These are phyloP conservation scores for Ptiloglossa arizonensis DNA, from an alignment of 1,140 invertebrate species.

Conservation along the genomic window DNA sequence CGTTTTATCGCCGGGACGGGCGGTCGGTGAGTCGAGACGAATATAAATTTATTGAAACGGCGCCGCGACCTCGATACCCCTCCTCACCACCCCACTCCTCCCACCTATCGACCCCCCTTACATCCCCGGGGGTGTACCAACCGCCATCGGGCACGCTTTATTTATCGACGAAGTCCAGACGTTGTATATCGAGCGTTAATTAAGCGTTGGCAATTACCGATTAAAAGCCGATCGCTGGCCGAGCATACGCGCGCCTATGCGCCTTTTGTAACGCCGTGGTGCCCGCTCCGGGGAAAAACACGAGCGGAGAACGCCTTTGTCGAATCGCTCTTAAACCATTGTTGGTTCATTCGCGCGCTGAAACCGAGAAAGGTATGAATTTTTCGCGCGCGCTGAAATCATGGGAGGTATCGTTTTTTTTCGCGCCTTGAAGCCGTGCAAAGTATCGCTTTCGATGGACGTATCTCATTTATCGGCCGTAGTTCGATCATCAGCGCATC, in stretches of 20 bases:
- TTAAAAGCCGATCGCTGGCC: conserved; percentile 29
- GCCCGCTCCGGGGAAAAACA: background rate
- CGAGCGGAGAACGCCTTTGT: background rate
- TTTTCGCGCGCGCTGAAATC: too few relatives aligned
- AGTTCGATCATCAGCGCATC: too few relatives aligned
- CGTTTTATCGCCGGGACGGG: background rate
- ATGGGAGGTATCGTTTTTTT: too few relatives aligned
- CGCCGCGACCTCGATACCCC: conserved; percentile 21
- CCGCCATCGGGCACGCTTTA: conserved; percentile 14
- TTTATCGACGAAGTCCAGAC: conserved; percentile 29
- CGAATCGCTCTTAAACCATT: conserved; percentile 19
- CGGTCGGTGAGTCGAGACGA: conserved; percentile 17
- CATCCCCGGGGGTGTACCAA: background rate
- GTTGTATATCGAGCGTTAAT: conserved; percentile 42
- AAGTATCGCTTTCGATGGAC: too few relatives aligned
- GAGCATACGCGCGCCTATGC: conserved; percentile 10
- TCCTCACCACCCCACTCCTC: background rate
- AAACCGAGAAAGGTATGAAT: background rate
- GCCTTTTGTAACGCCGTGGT: background rate
- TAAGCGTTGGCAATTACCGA: conserved; percentile 45
- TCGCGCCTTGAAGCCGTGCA: too few relatives aligned
- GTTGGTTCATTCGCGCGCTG: conserved; percentile 23
- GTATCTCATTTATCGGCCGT: too few relatives aligned
- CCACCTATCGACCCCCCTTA: too few relatives aligned
- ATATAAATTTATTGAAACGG: conserved; percentile 20